Base-by-base conservation (phyloP, 2,888 invertebrate species). In the Phania funesta region DNA sequence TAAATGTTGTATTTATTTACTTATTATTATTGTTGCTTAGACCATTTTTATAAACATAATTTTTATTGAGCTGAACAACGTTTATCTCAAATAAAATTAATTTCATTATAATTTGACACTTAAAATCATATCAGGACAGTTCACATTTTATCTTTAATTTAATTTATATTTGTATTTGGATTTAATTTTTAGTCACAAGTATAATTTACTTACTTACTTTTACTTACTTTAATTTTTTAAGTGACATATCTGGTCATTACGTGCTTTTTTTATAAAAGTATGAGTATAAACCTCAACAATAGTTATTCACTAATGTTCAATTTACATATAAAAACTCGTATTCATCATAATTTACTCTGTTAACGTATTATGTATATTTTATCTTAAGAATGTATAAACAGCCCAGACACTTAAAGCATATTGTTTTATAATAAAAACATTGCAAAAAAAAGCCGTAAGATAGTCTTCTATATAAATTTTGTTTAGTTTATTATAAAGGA, bases 1-100 rank as follows among this genome's bases (percentile, higher is more conserved):
- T 88, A 87, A 86, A 85, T 84, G 80, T 84, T 79, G 50, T 74
- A 65, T 68, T 73, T 18, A 32, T n/a, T 0, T 67, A 70, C 8
- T 52, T 38, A n/a, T n/a, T n/a, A n/a, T n/a, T n/a, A n/a, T 18
- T 11, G 22, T 71, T 79, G 64, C 29, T 29, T 24, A 68, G 41
- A 73, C 41, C 60, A 50, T 26, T 26, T 41, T 83, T 77, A 48
- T 22, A 48, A 22, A 22, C 7, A 5, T 20, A n/a, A 2, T 9
- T n/a, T 7, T 4, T 3, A 44, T 11, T 5, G 8, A 48, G n/a
- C 9, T 22, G 46, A 20, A 20, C 22, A 22, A 11, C 2, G 8
- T 48, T 16, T 22, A 26, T 26, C 3, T 26, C 26, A 5, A 26
- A 26, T 26, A 48, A 44, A 44, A 18, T 44, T 16, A 16, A 1